These are phyloP conservation scores for Callaeas wilsoni DNA, from an alignment of 2,113 vertebrate species.

Conservation along the genomic window DNA sequence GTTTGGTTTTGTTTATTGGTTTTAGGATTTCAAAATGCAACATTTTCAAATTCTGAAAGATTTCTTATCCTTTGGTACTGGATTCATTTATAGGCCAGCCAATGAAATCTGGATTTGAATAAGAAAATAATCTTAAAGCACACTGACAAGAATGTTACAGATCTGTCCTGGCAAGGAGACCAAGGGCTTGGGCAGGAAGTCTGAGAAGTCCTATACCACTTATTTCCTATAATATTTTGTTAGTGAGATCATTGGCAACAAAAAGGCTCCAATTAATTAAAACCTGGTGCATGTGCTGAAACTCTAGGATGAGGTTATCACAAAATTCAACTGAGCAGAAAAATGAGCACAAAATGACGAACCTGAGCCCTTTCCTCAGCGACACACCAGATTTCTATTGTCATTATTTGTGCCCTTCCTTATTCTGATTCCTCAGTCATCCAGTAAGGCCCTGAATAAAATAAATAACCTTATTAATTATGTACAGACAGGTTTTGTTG, in stretches of 20 bases:
- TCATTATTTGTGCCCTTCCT: background rate
- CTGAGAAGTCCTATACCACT: background rate
- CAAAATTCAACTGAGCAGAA: background rate
- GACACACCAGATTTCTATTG: background rate
- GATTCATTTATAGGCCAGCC: background rate
- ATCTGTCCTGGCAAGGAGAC: background rate
- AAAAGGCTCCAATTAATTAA: background rate
- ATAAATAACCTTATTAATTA: constrained; percentile 5
- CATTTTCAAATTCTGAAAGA: background rate
- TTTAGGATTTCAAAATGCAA: background rate
- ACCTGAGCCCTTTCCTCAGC: background rate
- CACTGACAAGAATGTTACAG: background rate
- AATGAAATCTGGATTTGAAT: background rate
- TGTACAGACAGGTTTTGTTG: background rate
- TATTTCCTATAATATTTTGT: background rate
- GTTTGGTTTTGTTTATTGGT: background rate
- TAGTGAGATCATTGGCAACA: background rate
- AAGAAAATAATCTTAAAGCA: background rate
- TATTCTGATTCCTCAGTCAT: background rate
- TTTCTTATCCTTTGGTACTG: background rate
- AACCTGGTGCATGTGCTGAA: background rate
- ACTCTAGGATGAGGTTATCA: background rate
- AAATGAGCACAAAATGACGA: background rate
- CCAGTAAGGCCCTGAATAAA: background rate
- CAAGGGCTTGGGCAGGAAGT: background rate